Evolutionary conservation across 2,113 vertebrate genomes (phyloP).

Genomic region (Bagarius yarrelli): DNA sequence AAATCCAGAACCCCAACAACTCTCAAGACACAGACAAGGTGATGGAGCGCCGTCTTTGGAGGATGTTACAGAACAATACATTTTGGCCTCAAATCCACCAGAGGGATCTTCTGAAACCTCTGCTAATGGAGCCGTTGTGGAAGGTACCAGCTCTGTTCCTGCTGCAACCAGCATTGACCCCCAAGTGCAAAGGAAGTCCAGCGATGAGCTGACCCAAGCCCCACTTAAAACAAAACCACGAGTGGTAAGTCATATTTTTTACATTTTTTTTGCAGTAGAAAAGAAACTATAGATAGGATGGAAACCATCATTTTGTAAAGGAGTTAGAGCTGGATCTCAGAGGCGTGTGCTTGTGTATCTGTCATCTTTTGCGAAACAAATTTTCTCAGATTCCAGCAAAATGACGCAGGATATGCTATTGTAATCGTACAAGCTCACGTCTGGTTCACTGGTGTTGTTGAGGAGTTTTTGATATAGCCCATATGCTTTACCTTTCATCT

Average conservation of each 20-base stretch:
- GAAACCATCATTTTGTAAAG: conserved; percentile 24
- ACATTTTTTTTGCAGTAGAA: no score
- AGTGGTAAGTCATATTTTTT: conserved; percentile 82
- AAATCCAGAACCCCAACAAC: conserved; percentile 53
- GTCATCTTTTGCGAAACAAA: conserved; percentile 6
- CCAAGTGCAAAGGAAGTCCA: conserved; percentile 65
- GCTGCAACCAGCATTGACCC: conserved; percentile 63
- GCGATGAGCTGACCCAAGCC: conserved; percentile 68
- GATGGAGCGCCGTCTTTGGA: conserved; percentile 79
- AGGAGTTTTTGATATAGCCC: background rate
- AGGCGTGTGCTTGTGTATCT: conserved; percentile 5
- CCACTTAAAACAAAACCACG: conserved; percentile 82
- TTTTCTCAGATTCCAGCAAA: conserved; percentile 30
- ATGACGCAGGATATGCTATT: conserved; percentile 8
- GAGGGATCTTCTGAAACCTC: conserved; percentile 60
- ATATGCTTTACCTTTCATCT: background rate
- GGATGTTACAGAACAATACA: conserved; percentile 86
- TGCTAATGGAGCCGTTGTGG: conserved; percentile 55
- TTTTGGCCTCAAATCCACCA: conserved; percentile 71
- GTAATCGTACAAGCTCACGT: no score
- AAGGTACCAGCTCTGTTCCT: conserved; percentile 66
- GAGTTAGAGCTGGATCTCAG: background rate
- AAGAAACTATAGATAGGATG: background rate
- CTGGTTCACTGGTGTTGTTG: no score
- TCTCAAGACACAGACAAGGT: conserved; percentile 57